phyloP scores from a whole-genome alignment of 2,888 invertebrate species.

The Carabus problematicus region DNA sequence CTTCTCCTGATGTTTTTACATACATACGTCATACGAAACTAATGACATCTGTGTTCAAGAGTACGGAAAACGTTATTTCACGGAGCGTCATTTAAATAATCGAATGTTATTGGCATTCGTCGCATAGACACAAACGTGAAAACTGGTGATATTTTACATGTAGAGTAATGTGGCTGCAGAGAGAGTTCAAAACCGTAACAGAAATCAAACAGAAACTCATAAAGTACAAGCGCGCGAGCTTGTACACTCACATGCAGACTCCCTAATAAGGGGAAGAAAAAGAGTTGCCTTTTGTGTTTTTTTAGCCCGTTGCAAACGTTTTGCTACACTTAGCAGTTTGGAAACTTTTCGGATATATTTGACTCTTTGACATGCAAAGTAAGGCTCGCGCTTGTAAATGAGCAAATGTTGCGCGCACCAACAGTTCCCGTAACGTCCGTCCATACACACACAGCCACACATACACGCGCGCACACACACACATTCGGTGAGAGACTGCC shows the following conservation, averaged over 20 bases:
- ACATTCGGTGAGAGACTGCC: neutral
- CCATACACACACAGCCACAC: neutral
- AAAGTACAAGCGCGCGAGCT: constrained; percentile 10
- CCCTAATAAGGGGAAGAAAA: constrained; percentile 33
- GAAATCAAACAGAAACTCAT: constrained; percentile 32
- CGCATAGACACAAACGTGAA: no score
- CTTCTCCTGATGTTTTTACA: no score
- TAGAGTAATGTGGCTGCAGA: neutral
- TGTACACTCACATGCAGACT: neutral
- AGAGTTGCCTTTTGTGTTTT: constrained; percentile 37
- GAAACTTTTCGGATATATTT: constrained; percentile 38
- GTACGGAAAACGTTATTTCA: no score
- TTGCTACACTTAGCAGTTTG: constrained; percentile 39
- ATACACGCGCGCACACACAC: neutral
- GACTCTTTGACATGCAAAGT: constrained; percentile 40
- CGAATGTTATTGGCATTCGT: no score
- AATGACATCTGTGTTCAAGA: no score
- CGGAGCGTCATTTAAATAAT: no score
- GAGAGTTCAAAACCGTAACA: neutral
- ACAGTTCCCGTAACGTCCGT: neutral
- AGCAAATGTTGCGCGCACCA: constrained; percentile 30
- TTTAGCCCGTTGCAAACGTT: constrained; percentile 31
- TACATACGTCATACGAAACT: no score
- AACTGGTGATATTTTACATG: neutral
- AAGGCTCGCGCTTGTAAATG: constrained; percentile 38